Conservation (phyloP, 2,888 invertebrate genomes). For the Caenorhabditis sp. region DNA sequence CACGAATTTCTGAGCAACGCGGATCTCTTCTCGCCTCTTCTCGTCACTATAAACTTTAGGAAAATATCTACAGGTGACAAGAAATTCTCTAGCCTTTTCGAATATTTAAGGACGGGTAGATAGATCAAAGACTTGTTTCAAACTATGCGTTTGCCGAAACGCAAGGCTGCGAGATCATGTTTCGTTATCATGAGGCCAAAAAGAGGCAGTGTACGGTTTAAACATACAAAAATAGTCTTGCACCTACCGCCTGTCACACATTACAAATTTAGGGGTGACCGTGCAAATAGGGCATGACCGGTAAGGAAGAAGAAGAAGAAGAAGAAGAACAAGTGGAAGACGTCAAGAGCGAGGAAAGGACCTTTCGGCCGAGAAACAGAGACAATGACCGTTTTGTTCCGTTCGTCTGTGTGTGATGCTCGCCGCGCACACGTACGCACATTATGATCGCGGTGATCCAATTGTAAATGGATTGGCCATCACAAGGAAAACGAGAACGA, state of each 20-base stretch:
- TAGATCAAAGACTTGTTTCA: slow-evolving; percentile 42
- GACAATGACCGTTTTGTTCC: slow-evolving; percentile 29
- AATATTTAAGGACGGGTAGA: too few relatives aligned
- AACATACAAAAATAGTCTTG: not conserved
- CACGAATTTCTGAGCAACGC: too few relatives aligned
- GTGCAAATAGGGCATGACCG: slow-evolving; percentile 17
- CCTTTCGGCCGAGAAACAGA: not conserved
- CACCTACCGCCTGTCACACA: not conserved
- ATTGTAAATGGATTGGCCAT: slow-evolving; percentile 42
- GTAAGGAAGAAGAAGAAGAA: slow-evolving; percentile 5
- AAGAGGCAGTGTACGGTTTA: slow-evolving; percentile 4
- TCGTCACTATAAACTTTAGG: too few relatives aligned
- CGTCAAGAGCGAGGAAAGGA: slow-evolving; percentile 19
- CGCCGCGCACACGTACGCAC: slow-evolving; percentile 6
- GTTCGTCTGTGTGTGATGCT: slow-evolving; percentile 12
- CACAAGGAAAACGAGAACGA: slow-evolving; percentile 12
- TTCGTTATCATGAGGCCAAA: slow-evolving; percentile 7
- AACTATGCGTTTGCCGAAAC: slow-evolving; percentile 6
- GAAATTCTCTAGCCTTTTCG: not conserved
- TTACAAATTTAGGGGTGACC: not conserved
- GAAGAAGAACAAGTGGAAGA: not conserved
- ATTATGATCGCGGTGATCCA: slow-evolving; percentile 8
- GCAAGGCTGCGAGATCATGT: not conserved
- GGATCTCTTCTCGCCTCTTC: too few relatives aligned
- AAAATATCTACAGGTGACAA: too few relatives aligned